A percentile compares a stretch with the other conserved stretches of the same genome.
Conservation (phyloP, 2,113 vertebrate genomes). For the Ellobius talpinus region DNA sequence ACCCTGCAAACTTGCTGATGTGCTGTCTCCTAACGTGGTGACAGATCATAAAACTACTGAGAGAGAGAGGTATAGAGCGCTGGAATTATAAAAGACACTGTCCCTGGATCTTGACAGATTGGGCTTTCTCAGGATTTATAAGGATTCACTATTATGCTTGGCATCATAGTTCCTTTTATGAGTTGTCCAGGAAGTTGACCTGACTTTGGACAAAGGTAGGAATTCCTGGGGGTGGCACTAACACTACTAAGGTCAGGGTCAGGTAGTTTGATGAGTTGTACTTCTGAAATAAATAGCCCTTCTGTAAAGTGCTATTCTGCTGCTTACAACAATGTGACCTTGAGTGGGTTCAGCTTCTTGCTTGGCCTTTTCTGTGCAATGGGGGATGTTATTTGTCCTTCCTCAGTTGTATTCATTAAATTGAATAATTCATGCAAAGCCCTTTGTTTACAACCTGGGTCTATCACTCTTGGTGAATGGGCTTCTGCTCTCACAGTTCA, state of each 20-base stretch:
- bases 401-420: neutral
- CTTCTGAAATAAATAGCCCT: neutral
- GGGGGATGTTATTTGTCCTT: neutral
- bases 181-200: slow-evolving; percentile 33
- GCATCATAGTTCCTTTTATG: slow-evolving; percentile 16
- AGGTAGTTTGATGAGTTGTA: neutral
- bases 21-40: slow-evolving; percentile 69
- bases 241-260: neutral
- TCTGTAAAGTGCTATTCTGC: neutral
- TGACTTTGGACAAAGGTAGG: slow-evolving; percentile 50
- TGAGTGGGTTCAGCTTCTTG: neutral
- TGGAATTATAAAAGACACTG: slow-evolving; percentile 61
- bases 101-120: slow-evolving; percentile 51
- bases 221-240: neutral
- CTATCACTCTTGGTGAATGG: neutral
- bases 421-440: neutral
- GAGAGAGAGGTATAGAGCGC: slow-evolving; percentile 58
- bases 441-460: neutral
- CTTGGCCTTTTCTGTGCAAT: slow-evolving; percentile 21
- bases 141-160: neutral
- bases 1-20: slow-evolving; percentile 77
- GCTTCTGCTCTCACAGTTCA: neutral
- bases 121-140: slow-evolving; percentile 56
- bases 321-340: neutral
- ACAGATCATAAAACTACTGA: slow-evolving; percentile 75